These are phyloP conservation scores for Pogonomyrmex californicus DNA, from an alignment of 1,140 invertebrate species.

Conservation along the genomic window DNA sequence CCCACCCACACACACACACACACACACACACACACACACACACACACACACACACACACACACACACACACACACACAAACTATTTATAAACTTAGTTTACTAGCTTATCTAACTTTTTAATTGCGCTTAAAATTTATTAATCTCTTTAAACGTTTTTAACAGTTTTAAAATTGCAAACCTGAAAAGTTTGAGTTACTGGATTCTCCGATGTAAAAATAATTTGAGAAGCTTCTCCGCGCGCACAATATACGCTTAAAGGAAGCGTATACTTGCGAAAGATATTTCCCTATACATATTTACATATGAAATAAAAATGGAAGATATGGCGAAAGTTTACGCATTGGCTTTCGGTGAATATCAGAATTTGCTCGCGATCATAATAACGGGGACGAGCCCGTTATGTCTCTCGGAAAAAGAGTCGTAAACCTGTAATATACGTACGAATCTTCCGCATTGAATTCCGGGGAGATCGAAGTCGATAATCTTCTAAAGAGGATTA, in stretches of 20 bases:
- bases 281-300: not conserved
- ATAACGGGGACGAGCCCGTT: conserved; percentile 39
- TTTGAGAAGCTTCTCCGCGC: not conserved
- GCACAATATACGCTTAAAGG: not conserved
- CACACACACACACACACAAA: not conserved
- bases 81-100: conserved; percentile 1
- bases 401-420: conserved; percentile 9
- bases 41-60: too few species aligned
- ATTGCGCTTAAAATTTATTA: not conserved
- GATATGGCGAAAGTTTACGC: conserved; percentile 7
- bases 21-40: too few species aligned
- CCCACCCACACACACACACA: too few species aligned
- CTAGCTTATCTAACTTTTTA: not conserved
- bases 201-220: not conserved
- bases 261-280: not conserved
- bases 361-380: conserved; percentile 22
- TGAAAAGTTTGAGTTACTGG: not conserved
- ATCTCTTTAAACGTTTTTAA: not conserved
- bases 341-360: conserved; percentile 2
- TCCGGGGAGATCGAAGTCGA: conserved; percentile 62
- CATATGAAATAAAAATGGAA: conserved; percentile 27
- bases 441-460: not conserved
- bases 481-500: conserved; percentile 70
- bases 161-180: not conserved
- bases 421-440: conserved; percentile 39